A percentile compares a stretch with the other conserved stretches of the same genome.
Evolutionary conservation across 2,113 vertebrate genomes (phyloP).

Genomic region (Chloropsis cyanopogon): DNA sequence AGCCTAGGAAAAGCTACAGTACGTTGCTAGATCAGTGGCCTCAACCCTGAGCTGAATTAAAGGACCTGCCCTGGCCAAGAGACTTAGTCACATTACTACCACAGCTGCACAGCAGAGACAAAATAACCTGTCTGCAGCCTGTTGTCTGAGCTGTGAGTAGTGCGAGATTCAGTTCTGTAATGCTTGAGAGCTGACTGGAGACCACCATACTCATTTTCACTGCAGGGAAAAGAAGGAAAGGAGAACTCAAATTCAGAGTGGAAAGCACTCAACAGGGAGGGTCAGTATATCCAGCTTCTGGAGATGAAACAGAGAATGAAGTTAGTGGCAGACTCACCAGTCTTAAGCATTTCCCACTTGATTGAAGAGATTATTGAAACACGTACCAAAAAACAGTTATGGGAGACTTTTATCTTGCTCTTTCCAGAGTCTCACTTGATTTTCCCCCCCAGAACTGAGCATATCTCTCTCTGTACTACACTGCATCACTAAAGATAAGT

Average conservation of each 20-base stretch:
- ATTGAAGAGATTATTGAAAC: neutral
- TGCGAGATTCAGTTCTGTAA: neutral
- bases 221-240: neutral
- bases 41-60: slow-evolving; percentile 60
- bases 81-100: slow-evolving; percentile 25
- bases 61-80: slow-evolving; percentile 41
- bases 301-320: neutral
- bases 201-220: slow-evolving; percentile 34
- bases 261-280: neutral
- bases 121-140: neutral
- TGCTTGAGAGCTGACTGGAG: neutral
- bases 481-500: neutral
- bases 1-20: slow-evolving; percentile 62
- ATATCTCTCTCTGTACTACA: neutral
- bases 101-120: slow-evolving; percentile 31
- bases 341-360: neutral
- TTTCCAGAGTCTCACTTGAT: neutral
- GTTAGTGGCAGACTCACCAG: neutral
- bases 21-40: slow-evolving; percentile 59
- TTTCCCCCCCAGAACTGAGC: neutral
- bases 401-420: neutral
- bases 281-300: neutral
- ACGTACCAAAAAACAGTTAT: neutral
- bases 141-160: neutral
- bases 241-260: neutral